Evolutionary conservation across 2,888 invertebrate genomes (phyloP).

Genomic region (Leptinotarsa haldemani): DNA sequence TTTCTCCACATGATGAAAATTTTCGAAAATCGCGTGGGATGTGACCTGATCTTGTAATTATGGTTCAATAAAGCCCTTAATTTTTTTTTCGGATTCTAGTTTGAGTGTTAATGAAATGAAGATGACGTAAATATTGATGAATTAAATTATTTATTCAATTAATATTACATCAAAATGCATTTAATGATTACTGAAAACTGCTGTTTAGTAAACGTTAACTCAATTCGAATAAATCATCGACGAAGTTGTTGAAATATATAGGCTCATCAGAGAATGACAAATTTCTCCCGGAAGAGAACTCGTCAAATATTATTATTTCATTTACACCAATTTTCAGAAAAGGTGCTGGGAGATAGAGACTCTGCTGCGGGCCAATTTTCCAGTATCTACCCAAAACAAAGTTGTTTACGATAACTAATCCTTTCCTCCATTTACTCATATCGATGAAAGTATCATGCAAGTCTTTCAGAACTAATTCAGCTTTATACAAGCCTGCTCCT

Average conservation of each 20-base stretch:
- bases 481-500: constrained; percentile 38
- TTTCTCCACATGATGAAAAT: no score
- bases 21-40: no score
- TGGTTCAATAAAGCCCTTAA: no score
- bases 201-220: background rate
- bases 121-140: no score
- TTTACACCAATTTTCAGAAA: constrained; percentile 70
- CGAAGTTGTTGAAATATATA: constrained; percentile 37
- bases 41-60: no score
- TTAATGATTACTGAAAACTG: no score
- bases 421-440: constrained; percentile 46
- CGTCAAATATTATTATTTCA: constrained; percentile 58
- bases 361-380: constrained; percentile 83
- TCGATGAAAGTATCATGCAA: constrained; percentile 42
- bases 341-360: constrained; percentile 83
- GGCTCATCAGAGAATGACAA: constrained; percentile 52
- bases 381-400: constrained; percentile 88
- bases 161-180: no score
- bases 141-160: no score
- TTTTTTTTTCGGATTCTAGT: no score
- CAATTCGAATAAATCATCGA: constrained; percentile 28
- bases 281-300: constrained; percentile 48
- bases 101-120: no score
- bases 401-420: constrained; percentile 78
- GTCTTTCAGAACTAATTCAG: constrained; percentile 31